Evolutionary conservation across 1,140 invertebrate species (phyloP).

Genomic region (Asobara japonica): DNA sequence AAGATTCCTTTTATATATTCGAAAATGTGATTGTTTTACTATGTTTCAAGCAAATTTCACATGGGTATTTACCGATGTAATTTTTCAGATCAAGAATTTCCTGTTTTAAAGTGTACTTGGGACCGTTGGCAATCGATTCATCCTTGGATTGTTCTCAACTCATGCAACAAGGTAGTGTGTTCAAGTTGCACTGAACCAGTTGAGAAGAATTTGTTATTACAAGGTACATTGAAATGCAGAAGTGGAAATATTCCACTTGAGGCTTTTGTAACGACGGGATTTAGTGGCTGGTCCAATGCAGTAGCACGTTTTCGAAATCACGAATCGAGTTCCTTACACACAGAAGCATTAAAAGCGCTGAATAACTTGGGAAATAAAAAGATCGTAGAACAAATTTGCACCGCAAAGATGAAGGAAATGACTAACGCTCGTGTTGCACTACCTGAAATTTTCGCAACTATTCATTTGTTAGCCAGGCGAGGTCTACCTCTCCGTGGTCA

Average conservation of each 20-base stretch:
- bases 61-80: neutral
- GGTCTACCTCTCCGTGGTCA: neutral
- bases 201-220: neutral
- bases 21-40: neutral
- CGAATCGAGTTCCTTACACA: neutral
- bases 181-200: neutral
- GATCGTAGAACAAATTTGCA: neutral
- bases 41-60: neutral
- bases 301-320: neutral
- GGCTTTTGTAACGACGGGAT: neutral
- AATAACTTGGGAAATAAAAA: neutral
- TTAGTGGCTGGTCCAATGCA: neutral
- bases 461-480: neutral
- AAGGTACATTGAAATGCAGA: neutral
- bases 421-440: neutral
- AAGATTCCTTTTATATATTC: neutral
- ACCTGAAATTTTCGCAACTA: neutral
- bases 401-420: neutral
- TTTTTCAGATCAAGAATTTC: neutral
- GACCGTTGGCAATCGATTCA: neutral
- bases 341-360: neutral
- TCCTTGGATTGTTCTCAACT: neutral
- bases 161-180: neutral
- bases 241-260: neutral
- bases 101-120: neutral